These are phyloP conservation scores for Dendrophyllia cribrosa DNA, from an alignment of 64 coral and sea anemone species.

Conservation along the genomic window DNA sequence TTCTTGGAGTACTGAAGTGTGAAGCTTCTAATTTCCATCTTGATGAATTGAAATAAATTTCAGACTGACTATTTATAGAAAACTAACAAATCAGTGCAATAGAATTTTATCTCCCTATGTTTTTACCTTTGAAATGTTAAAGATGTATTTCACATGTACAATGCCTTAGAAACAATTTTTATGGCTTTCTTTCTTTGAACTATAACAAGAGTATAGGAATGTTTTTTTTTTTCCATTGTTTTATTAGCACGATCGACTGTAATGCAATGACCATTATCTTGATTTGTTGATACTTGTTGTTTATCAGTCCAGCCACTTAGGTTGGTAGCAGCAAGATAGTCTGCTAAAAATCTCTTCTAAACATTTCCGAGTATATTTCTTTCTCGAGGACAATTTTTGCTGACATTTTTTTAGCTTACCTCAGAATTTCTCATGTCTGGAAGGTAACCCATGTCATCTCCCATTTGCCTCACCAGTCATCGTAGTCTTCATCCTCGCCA, in stretches of 20 bases:
- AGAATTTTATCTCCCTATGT: too few species aligned
- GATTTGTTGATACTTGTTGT: background rate
- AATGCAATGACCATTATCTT: background rate
- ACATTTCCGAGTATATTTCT: background rate
- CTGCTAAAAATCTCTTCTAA: constrained; percentile 1
- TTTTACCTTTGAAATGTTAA: too few species aligned
- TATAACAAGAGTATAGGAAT: background rate
- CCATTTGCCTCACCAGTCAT: background rate
- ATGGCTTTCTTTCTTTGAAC: background rate
- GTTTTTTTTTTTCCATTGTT: too few species aligned
- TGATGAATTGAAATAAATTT: background rate
- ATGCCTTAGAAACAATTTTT: background rate
- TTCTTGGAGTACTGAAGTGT: constrained; percentile 15
- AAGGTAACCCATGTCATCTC: background rate
- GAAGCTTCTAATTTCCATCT: constrained; percentile 22
- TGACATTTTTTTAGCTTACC: background rate
- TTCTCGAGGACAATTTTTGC: background rate
- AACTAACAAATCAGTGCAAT: too few species aligned
- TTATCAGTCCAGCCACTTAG: constrained; percentile 7
- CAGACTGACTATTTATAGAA: too few species aligned
- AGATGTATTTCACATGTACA: background rate
- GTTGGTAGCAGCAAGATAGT: background rate
- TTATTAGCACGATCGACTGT: background rate
- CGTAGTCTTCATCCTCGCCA: too few species aligned
- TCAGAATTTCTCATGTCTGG: background rate